A percentile compares a stretch with the other conserved stretches of the same genome.
Conservation (phyloP, 2,797 vertebrate species). For the Enteromius thamalakanensis region DNA sequence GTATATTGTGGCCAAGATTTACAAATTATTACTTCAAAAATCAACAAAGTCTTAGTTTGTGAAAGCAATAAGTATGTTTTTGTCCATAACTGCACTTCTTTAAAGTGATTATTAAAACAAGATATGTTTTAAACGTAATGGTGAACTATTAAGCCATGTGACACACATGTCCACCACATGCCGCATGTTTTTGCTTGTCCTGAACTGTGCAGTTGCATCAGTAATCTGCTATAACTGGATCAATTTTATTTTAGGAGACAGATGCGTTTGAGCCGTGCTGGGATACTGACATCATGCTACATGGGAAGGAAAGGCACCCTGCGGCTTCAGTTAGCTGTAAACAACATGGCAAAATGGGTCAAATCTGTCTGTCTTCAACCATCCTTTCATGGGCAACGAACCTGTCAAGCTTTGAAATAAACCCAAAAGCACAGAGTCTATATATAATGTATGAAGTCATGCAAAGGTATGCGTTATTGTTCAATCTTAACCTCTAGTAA, state of each 20-base stretch:
- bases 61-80: background rate
- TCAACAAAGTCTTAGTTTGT: background rate
- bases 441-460: background rate
- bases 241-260: conserved; percentile 17
- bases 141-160: background rate
- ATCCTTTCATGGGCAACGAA: too few species aligned
- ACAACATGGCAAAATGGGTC: conserved; percentile 6
- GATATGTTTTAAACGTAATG: background rate
- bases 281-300: conserved; percentile 25
- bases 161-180: background rate
- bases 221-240: background rate
- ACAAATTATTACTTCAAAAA: background rate
- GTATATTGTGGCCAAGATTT: background rate
- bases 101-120: background rate
- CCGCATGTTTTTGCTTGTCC: background rate
- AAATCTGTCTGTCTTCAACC: conserved; percentile 11
- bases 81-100: background rate
- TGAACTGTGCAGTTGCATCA: conserved; percentile 46
- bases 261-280: conserved; percentile 22
- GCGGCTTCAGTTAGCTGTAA: conserved; percentile 29
- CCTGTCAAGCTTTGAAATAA: background rate
- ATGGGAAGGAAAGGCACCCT: conserved; percentile 10
- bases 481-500: background rate
- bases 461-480: background rate
- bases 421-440: background rate